Conservation (phyloP, 1,140 invertebrate species). For the Cotesia chilonis region DNA sequence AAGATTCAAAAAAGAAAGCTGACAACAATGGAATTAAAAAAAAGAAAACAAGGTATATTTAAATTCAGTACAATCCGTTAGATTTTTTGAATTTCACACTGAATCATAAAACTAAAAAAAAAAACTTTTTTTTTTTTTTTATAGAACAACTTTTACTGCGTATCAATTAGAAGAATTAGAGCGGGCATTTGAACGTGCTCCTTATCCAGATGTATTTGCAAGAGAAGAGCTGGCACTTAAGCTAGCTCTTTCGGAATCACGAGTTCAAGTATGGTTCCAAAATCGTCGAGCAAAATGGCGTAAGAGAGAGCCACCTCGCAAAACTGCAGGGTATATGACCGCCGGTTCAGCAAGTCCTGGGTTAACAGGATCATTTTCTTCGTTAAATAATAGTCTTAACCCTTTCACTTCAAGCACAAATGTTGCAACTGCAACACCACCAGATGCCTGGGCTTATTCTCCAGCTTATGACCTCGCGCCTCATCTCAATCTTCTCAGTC, state of each 20-base stretch:
- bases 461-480: slow-evolving; percentile 79
- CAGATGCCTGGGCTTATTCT: slow-evolving; percentile 80
- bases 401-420: slow-evolving; percentile 72
- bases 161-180: slow-evolving; percentile 95
- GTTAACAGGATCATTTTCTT: slow-evolving; percentile 71
- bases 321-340: slow-evolving; percentile 80
- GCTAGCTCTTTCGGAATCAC: slow-evolving; percentile 88
- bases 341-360: slow-evolving; percentile 70
- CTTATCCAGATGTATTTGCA: slow-evolving; percentile 96
- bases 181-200: slow-evolving; percentile 91
- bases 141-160: slow-evolving; percentile 94
- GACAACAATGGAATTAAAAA: slow-evolving; percentile 90
- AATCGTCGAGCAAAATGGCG: slow-evolving; percentile 97
- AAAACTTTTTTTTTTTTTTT: slow-evolving; percentile 39
- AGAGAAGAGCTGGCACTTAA: slow-evolving; percentile 92
- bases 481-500: slow-evolving; percentile 75
- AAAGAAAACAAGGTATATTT: slow-evolving; percentile 86
- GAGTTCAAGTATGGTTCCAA: slow-evolving; percentile 95
- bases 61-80: background rate
- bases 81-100: background rate
- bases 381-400: slow-evolving; percentile 72
- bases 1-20: slow-evolving; percentile 83
- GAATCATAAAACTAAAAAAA: background rate
- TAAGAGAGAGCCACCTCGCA: slow-evolving; percentile 95
- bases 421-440: slow-evolving; percentile 67